phyloP scores from a whole-genome alignment of 1,140 invertebrate genomes.

The Plodia interpunctella region DNA sequence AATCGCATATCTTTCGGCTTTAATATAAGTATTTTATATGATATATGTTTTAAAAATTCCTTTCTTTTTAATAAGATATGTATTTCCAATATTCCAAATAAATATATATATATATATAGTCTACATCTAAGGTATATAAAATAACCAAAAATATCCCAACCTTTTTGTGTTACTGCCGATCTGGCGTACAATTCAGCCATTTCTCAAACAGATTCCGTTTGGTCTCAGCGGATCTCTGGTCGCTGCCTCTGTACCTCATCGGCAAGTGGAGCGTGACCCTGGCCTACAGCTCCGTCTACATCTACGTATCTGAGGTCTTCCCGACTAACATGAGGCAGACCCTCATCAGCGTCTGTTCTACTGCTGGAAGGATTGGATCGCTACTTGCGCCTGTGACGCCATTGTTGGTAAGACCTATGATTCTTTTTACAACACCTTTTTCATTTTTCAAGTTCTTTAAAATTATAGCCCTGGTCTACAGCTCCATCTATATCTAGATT shows the following conservation, averaged over 20 bases:
- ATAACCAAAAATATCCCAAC: too few relatives aligned
- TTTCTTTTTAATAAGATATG: too few relatives aligned
- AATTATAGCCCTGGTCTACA: slow-evolving; percentile 46
- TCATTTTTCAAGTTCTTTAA: slow-evolving; percentile 11
- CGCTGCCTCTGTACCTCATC: slow-evolving; percentile 76
- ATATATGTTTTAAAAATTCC: too few relatives aligned
- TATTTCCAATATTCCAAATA: too few relatives aligned
- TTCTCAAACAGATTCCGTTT: slow-evolving; percentile 28
- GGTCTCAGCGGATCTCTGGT: slow-evolving; percentile 56
- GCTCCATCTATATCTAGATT: too few relatives aligned
- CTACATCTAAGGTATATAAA: too few relatives aligned
- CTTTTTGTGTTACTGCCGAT: neutral
- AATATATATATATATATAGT: too few relatives aligned
- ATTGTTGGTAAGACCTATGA: slow-evolving; percentile 62
- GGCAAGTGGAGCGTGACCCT: slow-evolving; percentile 82
- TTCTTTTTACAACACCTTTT: slow-evolving; percentile 8
- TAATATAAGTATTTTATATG: too few relatives aligned
- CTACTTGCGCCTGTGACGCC: slow-evolving; percentile 83
- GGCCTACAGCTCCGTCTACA: slow-evolving; percentile 80
- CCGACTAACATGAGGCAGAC: slow-evolving; percentile 83
- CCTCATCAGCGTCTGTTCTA: slow-evolving; percentile 81
- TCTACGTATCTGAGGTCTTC: slow-evolving; percentile 85
- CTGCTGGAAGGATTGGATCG: slow-evolving; percentile 82
- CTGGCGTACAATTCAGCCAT: slow-evolving; percentile 11
- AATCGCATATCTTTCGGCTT: too few relatives aligned